Percentiles rank a stretch among this genome's conserved stretches.
These are phyloP conservation scores for Trileptium ribeirensis DNA, from an alignment of 2,888 invertebrate species.

Conservation along the genomic window DNA sequence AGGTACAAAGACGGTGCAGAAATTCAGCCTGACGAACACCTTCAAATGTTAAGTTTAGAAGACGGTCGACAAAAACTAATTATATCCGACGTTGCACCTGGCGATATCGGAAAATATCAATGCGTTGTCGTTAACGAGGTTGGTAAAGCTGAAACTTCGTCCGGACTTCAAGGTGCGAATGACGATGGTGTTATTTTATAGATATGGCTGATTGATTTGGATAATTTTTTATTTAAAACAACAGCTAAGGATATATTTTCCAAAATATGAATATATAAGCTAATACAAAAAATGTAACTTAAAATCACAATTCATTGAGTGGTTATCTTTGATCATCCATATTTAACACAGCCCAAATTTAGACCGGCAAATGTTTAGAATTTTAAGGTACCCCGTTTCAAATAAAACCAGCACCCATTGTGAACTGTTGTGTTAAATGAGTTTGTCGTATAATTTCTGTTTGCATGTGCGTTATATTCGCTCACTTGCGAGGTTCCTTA, in stretches of 20 bases:
- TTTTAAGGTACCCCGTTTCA: no score
- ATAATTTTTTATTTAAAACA: background rate
- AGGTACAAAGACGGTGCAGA: conserved; percentile 72
- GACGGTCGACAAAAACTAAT: conserved; percentile 24
- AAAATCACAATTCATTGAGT: background rate
- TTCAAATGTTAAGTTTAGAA: conserved; percentile 18
- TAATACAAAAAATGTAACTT: background rate
- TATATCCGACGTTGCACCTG: conserved; percentile 13
- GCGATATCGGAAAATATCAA: conserved; percentile 45
- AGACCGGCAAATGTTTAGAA: no score
- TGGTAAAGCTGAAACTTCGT: conserved; percentile 34
- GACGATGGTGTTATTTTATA: no score
- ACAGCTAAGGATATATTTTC: background rate
- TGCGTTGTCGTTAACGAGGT: conserved; percentile 41
- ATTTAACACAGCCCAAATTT: no score
- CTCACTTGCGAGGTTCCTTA: no score
- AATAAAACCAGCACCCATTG: no score
- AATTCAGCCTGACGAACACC: conserved; percentile 58
- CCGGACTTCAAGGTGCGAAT: conserved; percentile 18
- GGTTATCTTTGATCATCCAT: no score
- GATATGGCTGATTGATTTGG: background rate
- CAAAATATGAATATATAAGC: background rate
- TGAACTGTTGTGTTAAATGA: no score
- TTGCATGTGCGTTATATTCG: no score
- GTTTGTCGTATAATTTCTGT: no score